Evolutionary conservation across 2,888 invertebrate species (phyloP).

Genomic region (Mythimna ferrago): DNA sequence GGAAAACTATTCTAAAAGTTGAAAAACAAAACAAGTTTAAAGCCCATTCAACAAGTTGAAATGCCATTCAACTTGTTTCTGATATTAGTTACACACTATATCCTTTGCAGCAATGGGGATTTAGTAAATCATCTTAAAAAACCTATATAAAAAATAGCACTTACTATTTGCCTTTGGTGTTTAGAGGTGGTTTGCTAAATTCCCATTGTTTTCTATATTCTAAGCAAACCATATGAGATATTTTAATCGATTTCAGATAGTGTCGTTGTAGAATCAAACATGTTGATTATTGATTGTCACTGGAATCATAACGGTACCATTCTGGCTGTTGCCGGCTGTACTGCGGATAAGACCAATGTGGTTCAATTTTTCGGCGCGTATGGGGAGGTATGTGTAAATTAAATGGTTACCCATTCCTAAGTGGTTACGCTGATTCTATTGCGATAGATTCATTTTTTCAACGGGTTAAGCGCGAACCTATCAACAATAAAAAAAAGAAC

Average conservation of each 20-base stretch:
- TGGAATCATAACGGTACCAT: conserved; percentile 99
- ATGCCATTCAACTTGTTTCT: background rate
- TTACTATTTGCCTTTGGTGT: background rate
- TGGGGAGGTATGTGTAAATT: conserved; percentile 92
- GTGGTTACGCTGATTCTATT: too few species aligned
- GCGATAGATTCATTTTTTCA: too few species aligned
- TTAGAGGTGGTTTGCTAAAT: background rate
- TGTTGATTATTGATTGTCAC: conserved; percentile 94
- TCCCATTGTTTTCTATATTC: background rate
- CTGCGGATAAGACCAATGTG: conserved; percentile 92
- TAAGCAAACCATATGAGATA: background rate
- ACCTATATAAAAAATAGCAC: too few species aligned
- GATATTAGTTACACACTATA: background rate
- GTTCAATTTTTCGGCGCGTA: conserved; percentile 97
- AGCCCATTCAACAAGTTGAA: background rate
- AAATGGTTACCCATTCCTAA: background rate
- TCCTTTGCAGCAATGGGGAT: background rate
- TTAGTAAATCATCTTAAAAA: too few species aligned
- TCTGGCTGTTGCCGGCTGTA: conserved; percentile 95
- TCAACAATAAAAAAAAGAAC: too few species aligned
- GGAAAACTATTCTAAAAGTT: background rate
- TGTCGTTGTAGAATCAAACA: conserved; percentile 95
- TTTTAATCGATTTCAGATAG: conserved; percentile 91
- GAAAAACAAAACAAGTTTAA: background rate
- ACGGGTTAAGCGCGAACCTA: too few species aligned